Conservation (phyloP, 2,797 vertebrate genomes). For the Amniataba percoides region DNA sequence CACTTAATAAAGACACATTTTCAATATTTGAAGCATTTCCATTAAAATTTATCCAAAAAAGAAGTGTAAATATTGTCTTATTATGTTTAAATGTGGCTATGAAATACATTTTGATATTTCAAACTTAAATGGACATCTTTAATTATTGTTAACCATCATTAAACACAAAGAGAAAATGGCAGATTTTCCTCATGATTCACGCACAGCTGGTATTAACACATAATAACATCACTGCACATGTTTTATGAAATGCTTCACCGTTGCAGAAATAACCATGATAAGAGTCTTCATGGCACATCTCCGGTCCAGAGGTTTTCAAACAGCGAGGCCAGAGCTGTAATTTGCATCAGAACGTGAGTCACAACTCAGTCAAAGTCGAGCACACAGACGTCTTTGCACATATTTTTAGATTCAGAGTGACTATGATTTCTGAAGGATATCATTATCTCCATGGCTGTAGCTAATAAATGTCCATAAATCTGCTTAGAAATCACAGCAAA, state of each 20-base stretch:
- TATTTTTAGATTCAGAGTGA: conserved; percentile 25
- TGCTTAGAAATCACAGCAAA: not conserved
- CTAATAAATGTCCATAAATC: not conserved
- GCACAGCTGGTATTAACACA: not conserved
- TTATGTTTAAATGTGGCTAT: not conserved
- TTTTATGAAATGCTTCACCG: not conserved
- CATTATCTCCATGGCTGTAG: not conserved
- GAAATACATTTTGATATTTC: not conserved
- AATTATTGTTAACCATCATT: not conserved
- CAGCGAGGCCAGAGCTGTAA: not conserved
- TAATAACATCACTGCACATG: not conserved
- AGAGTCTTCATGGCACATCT: not conserved
- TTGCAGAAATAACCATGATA: not conserved
- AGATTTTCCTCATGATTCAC: not conserved
- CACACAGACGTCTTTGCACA: not conserved
- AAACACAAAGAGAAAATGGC: not conserved
- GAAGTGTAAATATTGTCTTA: not conserved
- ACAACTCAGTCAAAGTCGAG: not conserved
- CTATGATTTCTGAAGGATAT: not conserved
- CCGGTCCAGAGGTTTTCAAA: not conserved
- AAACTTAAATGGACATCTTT: not conserved
- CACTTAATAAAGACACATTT: not conserved
- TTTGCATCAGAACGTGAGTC: conserved; percentile 4
- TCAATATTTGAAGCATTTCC: not conserved
- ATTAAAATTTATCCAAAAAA: not conserved